Percentiles rank a stretch among this genome's conserved stretches.
Evolutionary conservation across 2,888 invertebrate genomes (phyloP).

Genomic region (Dynastes tityus): DNA sequence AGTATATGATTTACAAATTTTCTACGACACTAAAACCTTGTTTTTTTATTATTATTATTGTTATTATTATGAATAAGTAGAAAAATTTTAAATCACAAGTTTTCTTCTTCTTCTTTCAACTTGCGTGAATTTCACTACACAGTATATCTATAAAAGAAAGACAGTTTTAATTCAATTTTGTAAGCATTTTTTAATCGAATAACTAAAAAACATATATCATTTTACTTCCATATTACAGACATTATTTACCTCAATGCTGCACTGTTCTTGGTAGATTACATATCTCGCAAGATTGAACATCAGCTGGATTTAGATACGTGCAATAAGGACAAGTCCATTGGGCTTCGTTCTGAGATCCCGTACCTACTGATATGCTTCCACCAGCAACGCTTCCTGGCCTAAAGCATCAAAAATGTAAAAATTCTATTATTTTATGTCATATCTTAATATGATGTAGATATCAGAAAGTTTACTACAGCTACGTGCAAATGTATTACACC

Average conservation of each 20-base stretch:
- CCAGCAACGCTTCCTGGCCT: conserved; percentile 69
- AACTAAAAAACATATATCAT: background rate
- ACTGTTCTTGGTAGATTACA: conserved; percentile 87
- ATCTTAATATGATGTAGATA: no score
- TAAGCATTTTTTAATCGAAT: background rate
- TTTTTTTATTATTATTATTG: conserved; percentile 20
- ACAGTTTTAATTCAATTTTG: background rate
- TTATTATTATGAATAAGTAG: conserved; percentile 48
- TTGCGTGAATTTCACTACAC: conserved; percentile 45
- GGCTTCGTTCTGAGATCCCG: conserved; percentile 67
- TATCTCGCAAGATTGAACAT: conserved; percentile 89
- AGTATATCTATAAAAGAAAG: conserved; percentile 40
- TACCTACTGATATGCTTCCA: conserved; percentile 66
- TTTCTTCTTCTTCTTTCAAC: conserved; percentile 47
- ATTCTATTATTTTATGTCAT: no score
- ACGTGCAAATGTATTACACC: no score
- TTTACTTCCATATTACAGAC: background rate
- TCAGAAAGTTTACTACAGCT: no score
- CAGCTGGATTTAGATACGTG: conserved; percentile 91
- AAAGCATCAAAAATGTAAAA: conserved; percentile 12
- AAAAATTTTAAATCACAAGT: conserved; percentile 51
- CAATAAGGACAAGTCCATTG: conserved; percentile 95
- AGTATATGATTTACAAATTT: conserved; percentile 45
- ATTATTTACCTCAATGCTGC: conserved; percentile 50
- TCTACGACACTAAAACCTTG: conserved; percentile 45